Percentiles rank a stretch among this genome's conserved stretches.
These are phyloP conservation scores for Terebella lapidaria DNA, from an alignment of 2,888 invertebrate species.

Conservation along the genomic window DNA sequence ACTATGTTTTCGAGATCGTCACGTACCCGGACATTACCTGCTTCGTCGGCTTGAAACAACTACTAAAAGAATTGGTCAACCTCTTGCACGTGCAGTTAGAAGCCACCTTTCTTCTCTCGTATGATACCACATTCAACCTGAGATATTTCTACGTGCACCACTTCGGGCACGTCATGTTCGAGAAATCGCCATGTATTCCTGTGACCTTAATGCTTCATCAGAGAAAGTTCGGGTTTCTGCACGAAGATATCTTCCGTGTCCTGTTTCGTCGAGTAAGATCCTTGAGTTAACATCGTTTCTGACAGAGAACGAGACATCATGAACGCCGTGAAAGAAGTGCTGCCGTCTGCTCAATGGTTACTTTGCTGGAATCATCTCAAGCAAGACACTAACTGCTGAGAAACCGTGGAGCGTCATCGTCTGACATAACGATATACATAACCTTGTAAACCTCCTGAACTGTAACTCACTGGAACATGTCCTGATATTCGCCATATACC, in stretches of 20 bases:
- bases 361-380: background rate
- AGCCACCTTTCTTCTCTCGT: background rate
- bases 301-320: background rate
- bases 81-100: too few relatives aligned
- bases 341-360: background rate
- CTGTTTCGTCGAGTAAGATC: background rate
- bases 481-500: too few relatives aligned
- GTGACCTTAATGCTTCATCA: background rate
- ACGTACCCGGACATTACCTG: too few relatives aligned
- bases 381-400: background rate
- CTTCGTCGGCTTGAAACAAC: too few relatives aligned
- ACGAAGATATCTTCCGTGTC: background rate
- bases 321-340: background rate
- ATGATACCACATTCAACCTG: background rate
- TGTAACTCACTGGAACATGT: background rate
- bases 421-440: background rate
- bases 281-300: background rate
- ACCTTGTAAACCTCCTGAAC: background rate
- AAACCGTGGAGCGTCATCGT: background rate
- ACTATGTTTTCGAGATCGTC: too few relatives aligned
- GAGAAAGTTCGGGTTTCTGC: background rate
- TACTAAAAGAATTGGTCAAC: too few relatives aligned
- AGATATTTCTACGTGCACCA: background rate
- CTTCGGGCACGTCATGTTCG: background rate
- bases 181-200: background rate